Evolutionary conservation across 2,888 invertebrate species (phyloP).

Genomic region (Trichacis sp.): DNA sequence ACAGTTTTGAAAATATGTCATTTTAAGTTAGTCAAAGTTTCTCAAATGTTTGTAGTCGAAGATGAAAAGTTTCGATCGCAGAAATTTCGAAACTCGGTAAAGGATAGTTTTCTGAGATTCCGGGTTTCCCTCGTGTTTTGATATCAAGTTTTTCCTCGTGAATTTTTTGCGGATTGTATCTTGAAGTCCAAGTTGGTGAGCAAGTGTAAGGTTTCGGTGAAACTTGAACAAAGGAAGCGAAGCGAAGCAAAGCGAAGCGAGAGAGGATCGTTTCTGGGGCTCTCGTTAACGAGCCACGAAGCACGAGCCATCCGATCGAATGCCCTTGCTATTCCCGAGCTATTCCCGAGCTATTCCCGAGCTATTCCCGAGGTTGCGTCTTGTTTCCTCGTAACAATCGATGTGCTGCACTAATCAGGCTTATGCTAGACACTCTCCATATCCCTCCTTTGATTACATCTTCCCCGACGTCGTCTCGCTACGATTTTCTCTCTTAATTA

Average conservation of each 20-base stretch:
- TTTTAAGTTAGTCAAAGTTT: too few species aligned
- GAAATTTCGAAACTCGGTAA: background rate
- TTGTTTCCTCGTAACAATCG: background rate
- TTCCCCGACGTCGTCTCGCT: background rate
- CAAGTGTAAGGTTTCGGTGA: background rate
- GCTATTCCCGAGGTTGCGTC: background rate
- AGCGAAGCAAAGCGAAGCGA: too few species aligned
- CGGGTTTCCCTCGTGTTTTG: background rate
- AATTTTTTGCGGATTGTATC: background rate
- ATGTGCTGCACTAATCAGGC: background rate
- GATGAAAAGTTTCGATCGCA: background rate
- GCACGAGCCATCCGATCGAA: constrained; percentile 1
- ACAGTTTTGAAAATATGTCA: too few species aligned
- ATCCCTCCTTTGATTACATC: background rate
- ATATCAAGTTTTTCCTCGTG: background rate
- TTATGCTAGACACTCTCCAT: background rate
- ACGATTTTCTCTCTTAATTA: background rate
- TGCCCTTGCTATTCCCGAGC: background rate
- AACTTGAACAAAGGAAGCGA: background rate
- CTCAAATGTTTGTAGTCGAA: background rate
- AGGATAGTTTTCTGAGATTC: too few species aligned
- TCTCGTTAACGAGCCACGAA: constrained; percentile 7
- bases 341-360: background rate
- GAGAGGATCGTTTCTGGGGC: background rate
- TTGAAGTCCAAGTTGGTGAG: background rate